These are phyloP conservation scores for Bellardia pandia DNA, from an alignment of 2,888 invertebrate genomes.

Conservation along the genomic window DNA sequence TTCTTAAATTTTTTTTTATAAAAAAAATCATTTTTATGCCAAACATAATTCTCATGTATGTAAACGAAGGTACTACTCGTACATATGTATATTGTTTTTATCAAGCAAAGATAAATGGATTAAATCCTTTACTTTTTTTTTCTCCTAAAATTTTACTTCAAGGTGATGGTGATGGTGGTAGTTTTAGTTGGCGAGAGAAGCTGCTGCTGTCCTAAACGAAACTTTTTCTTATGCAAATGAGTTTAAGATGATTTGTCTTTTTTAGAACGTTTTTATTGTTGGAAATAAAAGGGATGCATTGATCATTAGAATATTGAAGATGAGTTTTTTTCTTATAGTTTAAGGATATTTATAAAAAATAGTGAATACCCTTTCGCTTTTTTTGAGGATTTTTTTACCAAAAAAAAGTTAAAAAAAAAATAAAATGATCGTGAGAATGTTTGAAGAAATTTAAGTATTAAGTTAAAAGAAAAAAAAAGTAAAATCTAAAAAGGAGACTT, in stretches of 20 bases:
- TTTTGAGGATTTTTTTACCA: slow-evolving; percentile 76
- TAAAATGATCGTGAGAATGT: slow-evolving; percentile 64
- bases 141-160: slow-evolving; percentile 2
- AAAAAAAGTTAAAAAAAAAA: slow-evolving; percentile 55
- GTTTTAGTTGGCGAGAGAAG: slow-evolving; percentile 58
- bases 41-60: slow-evolving; percentile 77
- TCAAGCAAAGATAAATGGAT: slow-evolving; percentile 61
- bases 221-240: slow-evolving; percentile 65
- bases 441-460: background rate
- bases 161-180: slow-evolving; percentile 61
- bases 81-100: slow-evolving; percentile 11
- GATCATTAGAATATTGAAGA: slow-evolving; percentile 64
- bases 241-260: slow-evolving; percentile 58
- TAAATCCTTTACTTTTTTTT: slow-evolving; percentile 43
- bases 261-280: slow-evolving; percentile 2
- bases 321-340: slow-evolving; percentile 76
- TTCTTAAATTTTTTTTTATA: slow-evolving; percentile 32
- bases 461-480: slow-evolving; percentile 1
- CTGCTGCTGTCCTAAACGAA: slow-evolving; percentile 51
- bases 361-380: slow-evolving; percentile 79
- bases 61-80: background rate
- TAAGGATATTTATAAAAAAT: slow-evolving; percentile 79
- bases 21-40: slow-evolving; percentile 75
- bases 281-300: slow-evolving; percentile 55
- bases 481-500: background rate